A percentile compares a stretch with the other conserved stretches of the same genome.
Evolutionary conservation across 2,888 invertebrate species (phyloP).

Genomic region (Geophilus truncorum): DNA sequence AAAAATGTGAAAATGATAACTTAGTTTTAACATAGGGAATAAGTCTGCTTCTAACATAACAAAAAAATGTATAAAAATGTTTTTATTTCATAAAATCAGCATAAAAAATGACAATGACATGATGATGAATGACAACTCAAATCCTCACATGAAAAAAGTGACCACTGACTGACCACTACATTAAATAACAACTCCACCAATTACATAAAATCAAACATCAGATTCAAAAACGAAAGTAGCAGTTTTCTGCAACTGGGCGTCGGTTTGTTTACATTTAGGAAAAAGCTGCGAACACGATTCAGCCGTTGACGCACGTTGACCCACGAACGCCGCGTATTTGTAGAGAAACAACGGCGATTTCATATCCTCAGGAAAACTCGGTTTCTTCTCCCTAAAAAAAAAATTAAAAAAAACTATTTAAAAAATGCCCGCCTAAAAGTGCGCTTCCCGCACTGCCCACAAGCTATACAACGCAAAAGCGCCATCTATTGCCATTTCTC

Average conservation of each 20-base stretch:
- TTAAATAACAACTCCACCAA: not conserved
- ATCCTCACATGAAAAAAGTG: too few species aligned
- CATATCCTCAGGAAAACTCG: not conserved
- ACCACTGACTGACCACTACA: not conserved
- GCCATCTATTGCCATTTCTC: too few species aligned
- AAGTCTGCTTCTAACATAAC: too few species aligned
- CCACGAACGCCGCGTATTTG: conserved; percentile 29
- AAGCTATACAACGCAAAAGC: not conserved
- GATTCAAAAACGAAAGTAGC: conserved; percentile 29
- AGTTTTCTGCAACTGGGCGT: conserved; percentile 8
- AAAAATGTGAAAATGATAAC: too few species aligned
- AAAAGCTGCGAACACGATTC: conserved; percentile 28
- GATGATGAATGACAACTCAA: too few species aligned
- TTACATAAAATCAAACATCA: not conserved
- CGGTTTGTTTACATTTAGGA: conserved; percentile 32
- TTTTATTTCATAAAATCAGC: too few species aligned
- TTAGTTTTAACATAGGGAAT: too few species aligned
- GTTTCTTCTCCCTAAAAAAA: conserved; percentile 6
- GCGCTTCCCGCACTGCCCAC: not conserved
- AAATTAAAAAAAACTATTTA: not conserved
- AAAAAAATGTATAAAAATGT: too few species aligned
- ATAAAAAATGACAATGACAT: too few species aligned
- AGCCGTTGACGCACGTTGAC: conserved; percentile 1
- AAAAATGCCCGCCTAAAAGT: not conserved
- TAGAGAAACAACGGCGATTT: conserved; percentile 28